Conservation (phyloP, 1,140 invertebrate genomes). For the Aphaenogaster ashmeadi region DNA sequence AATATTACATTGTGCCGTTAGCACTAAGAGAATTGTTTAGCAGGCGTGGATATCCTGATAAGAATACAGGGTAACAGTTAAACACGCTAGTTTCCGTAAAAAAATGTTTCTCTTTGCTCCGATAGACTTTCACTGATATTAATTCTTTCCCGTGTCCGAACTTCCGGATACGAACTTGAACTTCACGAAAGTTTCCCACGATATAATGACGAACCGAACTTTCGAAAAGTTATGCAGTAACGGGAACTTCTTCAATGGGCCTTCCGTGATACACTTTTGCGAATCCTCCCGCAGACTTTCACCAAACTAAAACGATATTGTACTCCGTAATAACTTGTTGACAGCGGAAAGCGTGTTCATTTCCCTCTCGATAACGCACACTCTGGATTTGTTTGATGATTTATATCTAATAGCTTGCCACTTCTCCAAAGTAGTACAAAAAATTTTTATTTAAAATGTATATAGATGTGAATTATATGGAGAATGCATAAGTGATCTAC, state of each 20-base stretch:
- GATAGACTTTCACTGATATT: constrained; percentile 72
- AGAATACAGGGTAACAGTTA: not conserved
- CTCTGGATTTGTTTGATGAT: not conserved
- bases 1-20: constrained; percentile 41
- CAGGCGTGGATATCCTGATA: not conserved
- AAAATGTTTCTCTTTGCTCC: constrained; percentile 66
- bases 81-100: not conserved
- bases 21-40: constrained; percentile 29
- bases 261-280: constrained; percentile 74
- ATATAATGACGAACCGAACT: constrained; percentile 78
- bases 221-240: constrained; percentile 77
- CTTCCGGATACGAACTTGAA: constrained; percentile 77
- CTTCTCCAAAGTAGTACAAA: not conserved
- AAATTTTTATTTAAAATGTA: not conserved
- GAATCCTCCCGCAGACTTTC: constrained; percentile 68
- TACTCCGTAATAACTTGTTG: constrained; percentile 67
- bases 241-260: constrained; percentile 76
- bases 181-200: constrained; percentile 72
- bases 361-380: constrained; percentile 49
- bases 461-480: not conserved
- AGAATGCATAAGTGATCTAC: not conserved
- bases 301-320: constrained; percentile 64
- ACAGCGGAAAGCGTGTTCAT: constrained; percentile 48
- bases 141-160: constrained; percentile 72
- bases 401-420: constrained; percentile 2